Evolutionary conservation across 1,140 invertebrate species (phyloP), one percentile per base, ranked within the genome.

Genomic region (Psix sp.): DNA sequence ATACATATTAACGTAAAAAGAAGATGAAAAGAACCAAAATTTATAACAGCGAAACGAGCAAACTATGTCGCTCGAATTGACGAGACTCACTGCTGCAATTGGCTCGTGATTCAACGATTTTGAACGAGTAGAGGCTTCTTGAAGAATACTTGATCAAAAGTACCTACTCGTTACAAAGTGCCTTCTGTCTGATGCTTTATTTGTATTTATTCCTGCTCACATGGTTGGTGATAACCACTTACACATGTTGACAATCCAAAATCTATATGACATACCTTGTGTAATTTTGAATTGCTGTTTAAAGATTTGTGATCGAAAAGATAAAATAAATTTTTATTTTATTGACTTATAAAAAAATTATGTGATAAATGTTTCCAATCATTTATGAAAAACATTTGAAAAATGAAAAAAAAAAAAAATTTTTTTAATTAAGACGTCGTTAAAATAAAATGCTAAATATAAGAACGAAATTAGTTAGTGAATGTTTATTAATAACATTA

Each of bases 121-220:
- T 80, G 75, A 77, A 77, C 75, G 48, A 76, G 77, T 59, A 35
- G 38, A 63, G 51, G 77, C 76, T 76, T 72, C 77, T 77, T 63
- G 72, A 63, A 74, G 63, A 74, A 77, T 74, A 63, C 78, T 80
- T 72, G 62, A 78, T 78, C 76, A 76, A 79, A 77, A 81, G 77
- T 78, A 63, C 68, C 74, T 43, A 76, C 77, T 80, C 57, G 56
- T 76, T 77, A 76, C 76, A 74, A 79, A 67, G 39, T 35, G 49
- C 45, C 66, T 74, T 68, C 57, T 36, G 65, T 60, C 60, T 26
- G 52, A 48, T 29, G 29, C 35, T 52, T 15, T 67, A 65, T 73
- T 67, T 60, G 54, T 74, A 51, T 59, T 60, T 74, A 71, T 65
- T 70, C 57, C 20, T 54, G 10, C 56, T 51, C 48, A 66, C 63